Percentiles rank a stretch among this genome's conserved stretches.
Conservation (phyloP, 2,888 invertebrate genomes). For the Metacarcinus magister region DNA sequence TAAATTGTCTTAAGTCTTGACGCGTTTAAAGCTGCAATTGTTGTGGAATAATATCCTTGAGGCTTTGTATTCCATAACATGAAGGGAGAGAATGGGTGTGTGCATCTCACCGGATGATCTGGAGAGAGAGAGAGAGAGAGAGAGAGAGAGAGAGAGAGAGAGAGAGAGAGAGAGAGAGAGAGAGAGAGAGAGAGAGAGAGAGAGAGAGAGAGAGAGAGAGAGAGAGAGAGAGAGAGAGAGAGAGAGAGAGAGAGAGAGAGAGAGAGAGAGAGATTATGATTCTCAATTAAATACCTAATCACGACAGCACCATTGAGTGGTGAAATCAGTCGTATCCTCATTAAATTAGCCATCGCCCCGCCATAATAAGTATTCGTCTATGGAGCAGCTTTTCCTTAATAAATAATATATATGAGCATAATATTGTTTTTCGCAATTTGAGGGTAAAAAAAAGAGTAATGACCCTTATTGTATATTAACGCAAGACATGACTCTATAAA, state of each 20-base stretch:
- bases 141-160: not conserved
- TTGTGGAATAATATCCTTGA: not conserved
- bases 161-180: not conserved
- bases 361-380: not conserved
- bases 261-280: not conserved
- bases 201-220: constrained; percentile 33
- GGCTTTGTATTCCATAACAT: not conserved
- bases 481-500: too few species aligned
- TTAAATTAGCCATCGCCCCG: not conserved
- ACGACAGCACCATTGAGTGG: not conserved
- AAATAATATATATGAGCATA: not conserved
- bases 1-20: not conserved
- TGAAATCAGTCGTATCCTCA: constrained; percentile 28
- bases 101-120: not conserved
- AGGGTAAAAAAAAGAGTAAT: not conserved
- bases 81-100: not conserved
- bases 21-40: not conserved
- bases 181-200: constrained; percentile 39
- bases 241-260: not conserved
- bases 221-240: not conserved
- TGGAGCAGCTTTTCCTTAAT: constrained; percentile 1
- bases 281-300: not conserved
- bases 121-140: too few species aligned
- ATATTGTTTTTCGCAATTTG: not conserved
- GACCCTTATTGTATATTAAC: too few species aligned